A percentile compares a stretch with the other conserved stretches of the same genome.
Evolutionary conservation across 2,888 invertebrate species (phyloP).

Genomic region (Andrena flavipes): DNA sequence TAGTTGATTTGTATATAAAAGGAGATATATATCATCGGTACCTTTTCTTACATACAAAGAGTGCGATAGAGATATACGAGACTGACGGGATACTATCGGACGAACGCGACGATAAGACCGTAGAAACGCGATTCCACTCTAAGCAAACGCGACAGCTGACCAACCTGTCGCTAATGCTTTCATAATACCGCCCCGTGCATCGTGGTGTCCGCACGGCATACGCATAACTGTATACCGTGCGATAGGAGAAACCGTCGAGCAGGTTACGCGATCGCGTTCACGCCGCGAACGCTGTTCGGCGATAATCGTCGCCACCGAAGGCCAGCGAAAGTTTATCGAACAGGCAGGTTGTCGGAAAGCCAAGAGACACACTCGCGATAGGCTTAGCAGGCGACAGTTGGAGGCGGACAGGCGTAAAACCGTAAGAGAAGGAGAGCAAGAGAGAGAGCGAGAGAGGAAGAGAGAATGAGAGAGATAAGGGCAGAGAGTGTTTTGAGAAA

Average conservation of each 20-base stretch:
- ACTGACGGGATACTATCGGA: constrained; percentile 20
- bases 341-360: constrained; percentile 29
- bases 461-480: neutral
- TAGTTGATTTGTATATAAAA: constrained; percentile 71
- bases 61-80: constrained; percentile 30
- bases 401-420: constrained; percentile 13
- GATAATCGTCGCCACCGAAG: neutral
- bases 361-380: neutral
- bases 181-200: constrained; percentile 3
- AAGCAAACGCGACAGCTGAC: neutral
- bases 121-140: neutral
- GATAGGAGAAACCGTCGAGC: neutral
- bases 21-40: constrained; percentile 54
- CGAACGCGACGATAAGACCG: constrained; percentile 32
- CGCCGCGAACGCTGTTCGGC: neutral
- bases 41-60: constrained; percentile 40
- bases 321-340: neutral
- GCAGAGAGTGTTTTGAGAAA: neutral
- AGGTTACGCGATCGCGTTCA: constrained; percentile 6
- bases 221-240: no score
- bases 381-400: neutral
- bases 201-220: neutral
- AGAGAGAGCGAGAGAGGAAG: neutral
- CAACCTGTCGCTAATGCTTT: neutral
- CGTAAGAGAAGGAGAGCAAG: neutral